Evolutionary conservation across 2,888 invertebrate species (phyloP), one percentile per base, ranked within the genome.

Genomic region (Achlya flavicornis): DNA sequence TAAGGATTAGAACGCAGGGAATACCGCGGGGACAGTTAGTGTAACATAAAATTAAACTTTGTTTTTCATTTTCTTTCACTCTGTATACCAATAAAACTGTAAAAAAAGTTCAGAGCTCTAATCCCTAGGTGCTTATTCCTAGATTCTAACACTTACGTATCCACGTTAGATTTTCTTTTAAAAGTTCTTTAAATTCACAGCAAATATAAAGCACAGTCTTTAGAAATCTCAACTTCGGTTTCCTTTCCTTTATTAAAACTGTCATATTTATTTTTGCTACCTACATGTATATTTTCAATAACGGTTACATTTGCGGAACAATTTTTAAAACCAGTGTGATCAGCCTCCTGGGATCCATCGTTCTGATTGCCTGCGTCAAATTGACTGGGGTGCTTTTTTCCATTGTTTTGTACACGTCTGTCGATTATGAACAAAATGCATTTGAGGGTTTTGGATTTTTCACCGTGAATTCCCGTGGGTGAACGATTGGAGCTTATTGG

Each of bases 291-390:
- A n/a, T 35, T 33, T 58, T 33, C 33, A 14, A 35, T 33, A 33
- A 35, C 41, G 12, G 26, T 60, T 60, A 60, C 43, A 19, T 41
- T 60, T 60, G 60, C 19, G n/a, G 26, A 41, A 26, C 11, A 41
- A 59, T 59, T 16, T 19, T 60, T 41, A 19, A 60, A 60, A 60
- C 26, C 60, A 41, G 19, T 60, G 33, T 35, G 16, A 16, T 48
- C 41, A 19, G 35, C 41, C 57, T 61, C 35, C 38, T 57, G 62
- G 62, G 63, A 58, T 53, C 53, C 53, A 19, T 19, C 43, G 16
- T n/a, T 46, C 58, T 63, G 58, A 63, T 63, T 58, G 58, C 58
- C 58, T 14, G 43, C 58, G 58, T 58, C 32, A 58, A 59, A 63
- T 58, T 58, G 41, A 57, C 43, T 43, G 48, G 58, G 58, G 58